A percentile compares a stretch with the other conserved stretches of the same genome.
Conservation (phyloP, 2,113 vertebrate genomes). For the Peromyscus polionotus region DNA sequence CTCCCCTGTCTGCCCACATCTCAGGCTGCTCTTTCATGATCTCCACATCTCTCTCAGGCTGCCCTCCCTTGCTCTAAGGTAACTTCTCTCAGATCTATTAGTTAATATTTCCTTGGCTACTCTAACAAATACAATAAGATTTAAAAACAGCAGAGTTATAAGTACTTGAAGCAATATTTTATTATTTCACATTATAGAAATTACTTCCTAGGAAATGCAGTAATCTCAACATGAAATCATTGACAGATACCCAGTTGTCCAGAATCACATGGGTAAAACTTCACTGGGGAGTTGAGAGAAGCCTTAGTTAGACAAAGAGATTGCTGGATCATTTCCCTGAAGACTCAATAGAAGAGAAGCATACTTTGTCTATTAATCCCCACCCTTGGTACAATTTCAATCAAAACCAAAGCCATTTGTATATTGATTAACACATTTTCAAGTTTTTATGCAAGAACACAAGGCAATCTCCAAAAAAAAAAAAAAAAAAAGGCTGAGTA, state of each 20-base stretch:
- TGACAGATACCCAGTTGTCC: neutral
- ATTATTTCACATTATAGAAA: neutral
- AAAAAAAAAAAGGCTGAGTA: neutral
- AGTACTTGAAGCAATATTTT: neutral
- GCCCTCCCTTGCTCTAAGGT: neutral
- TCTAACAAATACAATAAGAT: neutral
- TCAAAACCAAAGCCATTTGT: neutral
- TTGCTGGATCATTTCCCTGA: neutral
- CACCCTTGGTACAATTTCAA: neutral
- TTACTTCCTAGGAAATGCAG: neutral
- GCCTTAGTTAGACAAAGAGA: neutral
- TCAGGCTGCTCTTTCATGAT: neutral
- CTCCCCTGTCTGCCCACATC: neutral
- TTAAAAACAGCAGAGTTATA: neutral
- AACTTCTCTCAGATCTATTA: too few relatives aligned
- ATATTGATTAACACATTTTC: neutral
- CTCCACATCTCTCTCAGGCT: fast-evolving
- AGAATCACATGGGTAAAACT: neutral
- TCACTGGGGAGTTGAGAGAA: neutral
- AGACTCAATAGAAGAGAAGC: neutral
- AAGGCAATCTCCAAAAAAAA: neutral
- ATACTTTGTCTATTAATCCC: neutral
- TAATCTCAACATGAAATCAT: neutral
- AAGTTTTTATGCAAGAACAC: neutral
- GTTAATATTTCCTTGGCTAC: neutral